These are phyloP conservation scores for Sphenopsis melanotis DNA, from an alignment of 2,797 vertebrate genomes.

Conservation along the genomic window DNA sequence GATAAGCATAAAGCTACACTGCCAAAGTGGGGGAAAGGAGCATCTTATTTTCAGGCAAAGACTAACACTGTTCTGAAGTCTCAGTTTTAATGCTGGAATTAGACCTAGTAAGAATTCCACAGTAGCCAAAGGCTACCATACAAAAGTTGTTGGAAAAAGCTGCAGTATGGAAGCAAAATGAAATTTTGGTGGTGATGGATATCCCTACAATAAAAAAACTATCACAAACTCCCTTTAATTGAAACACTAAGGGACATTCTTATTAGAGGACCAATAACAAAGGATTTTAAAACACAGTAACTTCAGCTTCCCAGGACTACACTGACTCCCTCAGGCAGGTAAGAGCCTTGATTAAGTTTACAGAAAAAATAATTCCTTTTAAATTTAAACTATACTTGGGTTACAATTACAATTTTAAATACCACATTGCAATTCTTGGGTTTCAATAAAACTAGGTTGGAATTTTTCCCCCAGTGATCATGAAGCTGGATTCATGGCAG, in stretches of 20 bases:
- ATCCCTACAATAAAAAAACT: background rate
- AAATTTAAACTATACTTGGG: background rate
- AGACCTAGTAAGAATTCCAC: background rate
- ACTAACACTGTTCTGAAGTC: background rate
- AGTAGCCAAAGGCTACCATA: background rate
- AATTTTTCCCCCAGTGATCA: background rate
- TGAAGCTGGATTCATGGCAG: background rate
- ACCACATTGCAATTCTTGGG: rapidly evolving
- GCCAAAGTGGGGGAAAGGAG: background rate
- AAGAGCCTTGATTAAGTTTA: background rate
- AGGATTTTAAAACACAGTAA: background rate
- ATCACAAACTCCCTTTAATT: background rate
- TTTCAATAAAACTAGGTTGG: background rate
- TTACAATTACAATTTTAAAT: background rate
- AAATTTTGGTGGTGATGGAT: background rate
- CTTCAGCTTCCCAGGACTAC: background rate
- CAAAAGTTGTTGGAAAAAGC: background rate
- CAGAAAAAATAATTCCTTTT: background rate
- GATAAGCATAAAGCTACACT: background rate
- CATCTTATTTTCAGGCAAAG: background rate
- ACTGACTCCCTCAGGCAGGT: background rate
- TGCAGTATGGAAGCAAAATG: background rate
- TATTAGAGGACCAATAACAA: background rate
- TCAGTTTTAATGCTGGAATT: background rate
- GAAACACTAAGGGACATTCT: background rate